phyloP scores from a whole-genome alignment of 2,113 vertebrate genomes.

The Cheirogaleus medius region DNA sequence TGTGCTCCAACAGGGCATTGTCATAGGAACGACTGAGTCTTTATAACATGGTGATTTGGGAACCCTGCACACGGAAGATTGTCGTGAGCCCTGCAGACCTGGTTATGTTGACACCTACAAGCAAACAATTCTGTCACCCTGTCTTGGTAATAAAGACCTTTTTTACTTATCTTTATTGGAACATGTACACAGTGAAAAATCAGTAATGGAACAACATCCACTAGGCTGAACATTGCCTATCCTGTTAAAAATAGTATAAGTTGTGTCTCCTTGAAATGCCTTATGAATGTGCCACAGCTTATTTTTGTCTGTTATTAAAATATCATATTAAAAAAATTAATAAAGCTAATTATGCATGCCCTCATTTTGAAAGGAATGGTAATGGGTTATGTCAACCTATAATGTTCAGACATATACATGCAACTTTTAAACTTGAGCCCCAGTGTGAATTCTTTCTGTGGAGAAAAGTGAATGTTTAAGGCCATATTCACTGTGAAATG shows the following conservation, averaged over 20 bases:
- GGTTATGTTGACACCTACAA: neutral
- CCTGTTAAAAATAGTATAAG: neutral
- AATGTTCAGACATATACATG: neutral
- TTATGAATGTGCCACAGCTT: neutral
- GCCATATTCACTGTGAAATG: neutral
- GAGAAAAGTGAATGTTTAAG: neutral
- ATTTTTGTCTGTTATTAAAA: neutral
- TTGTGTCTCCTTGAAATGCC: neutral
- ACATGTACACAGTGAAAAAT: neutral
- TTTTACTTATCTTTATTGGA: neutral
- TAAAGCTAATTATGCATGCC: neutral
- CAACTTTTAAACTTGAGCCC: neutral
- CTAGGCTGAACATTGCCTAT: neutral
- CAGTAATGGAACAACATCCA: neutral
- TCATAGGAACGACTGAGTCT: neutral
- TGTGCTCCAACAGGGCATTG: neutral
- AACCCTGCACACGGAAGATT: rapidly evolving
- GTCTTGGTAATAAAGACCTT: too few species aligned
- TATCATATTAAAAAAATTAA: neutral
- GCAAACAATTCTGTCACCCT: neutral
- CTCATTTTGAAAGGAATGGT: neutral
- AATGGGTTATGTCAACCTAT: neutral
- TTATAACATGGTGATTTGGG: rapidly evolving
- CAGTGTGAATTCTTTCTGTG: neutral
- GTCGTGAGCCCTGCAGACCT: rapidly evolving